These are phyloP conservation scores for Microcebus tavaratra DNA, from an alignment of 2,113 vertebrate genomes.

Conservation along the genomic window DNA sequence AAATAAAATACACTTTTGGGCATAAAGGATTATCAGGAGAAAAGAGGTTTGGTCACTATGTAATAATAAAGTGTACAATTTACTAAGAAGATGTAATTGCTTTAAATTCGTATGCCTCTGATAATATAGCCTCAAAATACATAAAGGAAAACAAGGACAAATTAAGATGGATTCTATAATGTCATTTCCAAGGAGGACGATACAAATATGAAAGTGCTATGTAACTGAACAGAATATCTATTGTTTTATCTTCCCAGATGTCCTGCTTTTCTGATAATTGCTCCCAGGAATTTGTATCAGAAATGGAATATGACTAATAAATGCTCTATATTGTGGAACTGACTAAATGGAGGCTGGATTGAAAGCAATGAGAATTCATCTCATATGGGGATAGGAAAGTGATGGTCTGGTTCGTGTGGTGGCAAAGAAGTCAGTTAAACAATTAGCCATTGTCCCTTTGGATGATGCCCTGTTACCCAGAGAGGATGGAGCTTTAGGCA, in stretches of 20 bases:
- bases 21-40: neutral
- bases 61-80: slow-evolving; percentile 14
- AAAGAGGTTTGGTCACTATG: neutral
- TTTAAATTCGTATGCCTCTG: slow-evolving; percentile 35
- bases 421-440: slow-evolving; percentile 18
- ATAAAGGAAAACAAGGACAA: neutral
- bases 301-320: slow-evolving; percentile 51
- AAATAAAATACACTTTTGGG: neutral
- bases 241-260: neutral
- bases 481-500: neutral
- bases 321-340: slow-evolving; percentile 50
- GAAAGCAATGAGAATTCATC: slow-evolving; percentile 33
- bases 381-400: neutral
- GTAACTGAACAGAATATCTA: slow-evolving; percentile 31
- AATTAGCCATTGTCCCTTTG: slow-evolving; percentile 10
- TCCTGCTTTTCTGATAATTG: slow-evolving; percentile 20
- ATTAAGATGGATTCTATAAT: neutral
- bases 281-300: slow-evolving; percentile 36
- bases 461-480: neutral
- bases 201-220: slow-evolving; percentile 49
- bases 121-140: slow-evolving; percentile 19
- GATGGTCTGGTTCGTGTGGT: neutral
- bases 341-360: neutral
- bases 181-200: slow-evolving; percentile 38
- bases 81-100: neutral